A percentile compares a stretch with the other conserved stretches of the same genome.
Evolutionary conservation across 2,888 invertebrate genomes (phyloP).

Genomic region (Thera britannica): DNA sequence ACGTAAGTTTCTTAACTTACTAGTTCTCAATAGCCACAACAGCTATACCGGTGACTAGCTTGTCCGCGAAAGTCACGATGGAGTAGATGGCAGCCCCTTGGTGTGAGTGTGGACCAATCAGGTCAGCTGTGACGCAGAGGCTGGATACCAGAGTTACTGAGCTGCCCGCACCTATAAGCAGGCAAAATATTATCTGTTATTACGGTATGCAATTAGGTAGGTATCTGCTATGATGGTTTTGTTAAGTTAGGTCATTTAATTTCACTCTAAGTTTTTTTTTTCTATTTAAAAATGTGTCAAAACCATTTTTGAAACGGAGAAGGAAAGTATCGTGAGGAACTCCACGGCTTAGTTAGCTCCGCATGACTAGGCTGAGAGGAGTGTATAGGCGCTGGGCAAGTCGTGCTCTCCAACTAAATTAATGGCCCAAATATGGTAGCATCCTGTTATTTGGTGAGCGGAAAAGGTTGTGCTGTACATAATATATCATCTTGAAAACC

Average conservation of each 20-base stretch:
- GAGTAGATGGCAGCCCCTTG: slow-evolving; percentile 97
- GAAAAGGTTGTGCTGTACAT: too few species aligned
- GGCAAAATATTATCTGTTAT: neutral
- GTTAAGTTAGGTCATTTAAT: neutral
- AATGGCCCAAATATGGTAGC: too few species aligned
- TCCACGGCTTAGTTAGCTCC: too few species aligned
- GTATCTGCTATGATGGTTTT: neutral
- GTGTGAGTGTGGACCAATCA: slow-evolving; percentile 94
- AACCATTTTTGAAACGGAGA: neutral
- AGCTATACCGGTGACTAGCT: slow-evolving; percentile 94
- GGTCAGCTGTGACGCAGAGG: slow-evolving; percentile 94
- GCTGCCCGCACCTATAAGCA: slow-evolving; percentile 88
- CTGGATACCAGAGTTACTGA: slow-evolving; percentile 95
- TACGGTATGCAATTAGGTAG: too few species aligned
- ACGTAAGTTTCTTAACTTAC: slow-evolving; percentile 71
- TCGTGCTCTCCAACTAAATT: too few species aligned
- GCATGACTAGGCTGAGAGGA: too few species aligned
- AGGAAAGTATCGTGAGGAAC: neutral
- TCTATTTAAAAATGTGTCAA: too few species aligned
- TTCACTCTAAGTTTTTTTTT: too few species aligned
- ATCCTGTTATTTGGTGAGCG: too few species aligned
- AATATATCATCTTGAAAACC: too few species aligned
- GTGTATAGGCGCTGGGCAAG: too few species aligned
- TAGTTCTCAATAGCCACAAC: slow-evolving; percentile 94
- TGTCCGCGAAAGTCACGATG: slow-evolving; percentile 96